Evolutionary conservation across 2,888 invertebrate species (phyloP), one percentile per base, ranked within the genome.

Genomic region (Macrophya annulata): DNA sequence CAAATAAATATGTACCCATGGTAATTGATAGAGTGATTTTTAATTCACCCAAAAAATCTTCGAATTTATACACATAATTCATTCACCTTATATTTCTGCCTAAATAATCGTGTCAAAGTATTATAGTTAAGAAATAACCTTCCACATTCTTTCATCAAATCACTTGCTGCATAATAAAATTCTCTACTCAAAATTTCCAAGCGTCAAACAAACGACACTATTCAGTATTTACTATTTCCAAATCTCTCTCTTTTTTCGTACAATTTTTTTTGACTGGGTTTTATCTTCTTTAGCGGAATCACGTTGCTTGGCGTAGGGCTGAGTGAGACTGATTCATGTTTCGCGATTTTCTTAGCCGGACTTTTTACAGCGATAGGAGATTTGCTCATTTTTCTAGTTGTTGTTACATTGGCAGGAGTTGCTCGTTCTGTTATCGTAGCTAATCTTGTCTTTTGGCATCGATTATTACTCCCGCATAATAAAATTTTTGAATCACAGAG

Each of bases 341-440:
- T 89, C 0, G 89, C 87, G 5, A 89, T 89, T 85, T 89, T 89
- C 74, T 89, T 86, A 5, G 77, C 86, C 17, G 87, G 87, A 65
- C 87, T 87, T 51, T 87, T 87, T 1, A 74, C 72, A 15, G 87
- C 86, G 62, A 85, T 86, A 10, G 87, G 87, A n/a, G 88, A 88
- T 85, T 86, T 72, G 25, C 8, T 25, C 43, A 45, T 59, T 72
- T 72, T 85, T 12, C 31, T 4, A 17, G 72, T 37, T 6, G 59
- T 55, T 15, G 31, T 82, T 8, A 83, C 21, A 37, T 82, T 72
- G 12, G 62, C 77, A 84, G 43, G 84, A 71, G 65, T 84, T 77
- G 71, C 76, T 37, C 25, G 65, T 84, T 89, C 89, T 6, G 59
- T 87, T 85, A 89, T 88, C n/a, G 89, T 88, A 8, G 88, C 86